Percentiles rank a stretch among this genome's conserved stretches.
These are phyloP conservation scores for Zhuqinia jingwanae DNA, from an alignment of 2,888 invertebrate species.

Conservation along the genomic window DNA sequence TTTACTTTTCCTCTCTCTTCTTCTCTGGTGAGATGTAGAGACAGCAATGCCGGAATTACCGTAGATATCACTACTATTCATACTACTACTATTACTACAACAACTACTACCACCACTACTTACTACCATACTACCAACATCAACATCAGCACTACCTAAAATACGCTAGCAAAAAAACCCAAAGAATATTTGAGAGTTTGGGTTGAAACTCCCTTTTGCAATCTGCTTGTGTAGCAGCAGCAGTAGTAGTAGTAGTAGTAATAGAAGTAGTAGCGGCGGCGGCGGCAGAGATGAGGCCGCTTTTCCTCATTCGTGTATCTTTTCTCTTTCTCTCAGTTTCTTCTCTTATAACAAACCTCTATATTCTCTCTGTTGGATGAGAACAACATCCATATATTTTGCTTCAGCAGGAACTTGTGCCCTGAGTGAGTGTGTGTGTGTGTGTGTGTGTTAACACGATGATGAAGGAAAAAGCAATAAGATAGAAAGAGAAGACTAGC, in stretches of 20 bases:
- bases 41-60: slow-evolving; percentile 65
- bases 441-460: slow-evolving; percentile 30
- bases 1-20: slow-evolving; percentile 55
- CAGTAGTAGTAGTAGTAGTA: neutral
- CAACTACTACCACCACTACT: neutral
- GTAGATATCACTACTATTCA: slow-evolving; percentile 61
- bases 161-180: neutral
- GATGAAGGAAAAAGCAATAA: slow-evolving; percentile 59
- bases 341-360: slow-evolving; percentile 10
- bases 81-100: neutral
- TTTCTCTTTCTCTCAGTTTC: slow-evolving; percentile 27
- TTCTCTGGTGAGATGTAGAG: slow-evolving; percentile 62
- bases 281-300: slow-evolving; percentile 25
- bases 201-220: slow-evolving; percentile 15
- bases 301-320: slow-evolving; percentile 40
- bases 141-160: neutral
- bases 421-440: slow-evolving; percentile 39
- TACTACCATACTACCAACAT: neutral
- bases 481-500: slow-evolving; percentile 41
- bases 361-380: neutral
- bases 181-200: neutral
- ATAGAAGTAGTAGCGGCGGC: neutral
- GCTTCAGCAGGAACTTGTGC: neutral
- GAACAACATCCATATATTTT: slow-evolving; percentile 9
- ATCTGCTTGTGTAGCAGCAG: slow-evolving; percentile 6